Conservation (phyloP, 2,888 invertebrate genomes). For the Agrotis ipsilon region DNA sequence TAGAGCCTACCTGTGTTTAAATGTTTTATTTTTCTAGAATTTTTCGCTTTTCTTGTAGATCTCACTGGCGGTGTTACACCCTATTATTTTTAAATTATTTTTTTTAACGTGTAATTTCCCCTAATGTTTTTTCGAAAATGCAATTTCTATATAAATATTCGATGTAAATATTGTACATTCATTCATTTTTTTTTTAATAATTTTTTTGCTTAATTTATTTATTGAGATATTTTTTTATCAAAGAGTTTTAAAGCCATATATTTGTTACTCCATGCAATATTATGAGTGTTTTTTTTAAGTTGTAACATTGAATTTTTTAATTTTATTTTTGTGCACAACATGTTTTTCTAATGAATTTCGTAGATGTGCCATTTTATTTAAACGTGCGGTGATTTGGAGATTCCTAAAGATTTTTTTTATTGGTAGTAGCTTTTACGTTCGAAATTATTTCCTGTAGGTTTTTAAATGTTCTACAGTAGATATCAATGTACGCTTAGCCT, state of each 20-base stretch:
- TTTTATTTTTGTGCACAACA: conserved; percentile 68
- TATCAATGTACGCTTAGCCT: conserved; percentile 88
- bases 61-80: conserved; percentile 73
- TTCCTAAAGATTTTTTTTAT: conserved; percentile 75
- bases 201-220: conserved; percentile 86
- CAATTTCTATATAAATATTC: conserved; percentile 85
- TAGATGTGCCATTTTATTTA: conserved; percentile 85
- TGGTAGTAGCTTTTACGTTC: conserved; percentile 69
- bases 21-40: conserved; percentile 80
- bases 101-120: conserved; percentile 69
- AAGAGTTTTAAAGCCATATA: conserved; percentile 85
- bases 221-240: conserved; percentile 86
- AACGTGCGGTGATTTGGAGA: conserved; percentile 77
- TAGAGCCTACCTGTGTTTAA: conserved; percentile 84
- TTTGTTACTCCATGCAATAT: conserved; percentile 81
- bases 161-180: conserved; percentile 91
- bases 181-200: conserved; percentile 72
- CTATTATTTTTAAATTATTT: conserved; percentile 56
- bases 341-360: conserved; percentile 71
- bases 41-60: conserved; percentile 82
- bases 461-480: conserved; percentile 89
- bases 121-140: conserved; percentile 65
- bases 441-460: conserved; percentile 83
- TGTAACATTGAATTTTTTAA: conserved; percentile 70
- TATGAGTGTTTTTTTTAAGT: conserved; percentile 66